Evolutionary conservation across 2,888 invertebrate species (phyloP).

Genomic region (Dascillus cervinus): DNA sequence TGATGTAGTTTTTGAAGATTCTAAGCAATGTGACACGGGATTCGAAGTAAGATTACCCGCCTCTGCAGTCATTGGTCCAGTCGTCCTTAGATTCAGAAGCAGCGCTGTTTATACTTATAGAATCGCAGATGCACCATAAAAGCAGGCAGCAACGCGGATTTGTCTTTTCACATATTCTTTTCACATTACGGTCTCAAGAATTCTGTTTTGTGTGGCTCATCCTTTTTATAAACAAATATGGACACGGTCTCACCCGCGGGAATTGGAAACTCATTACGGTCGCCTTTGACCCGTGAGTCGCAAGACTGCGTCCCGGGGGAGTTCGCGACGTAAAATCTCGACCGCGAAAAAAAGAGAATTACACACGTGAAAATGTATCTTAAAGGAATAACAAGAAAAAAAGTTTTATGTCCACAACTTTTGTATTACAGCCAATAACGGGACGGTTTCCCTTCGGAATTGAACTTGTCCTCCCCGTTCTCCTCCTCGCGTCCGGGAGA

Average conservation of each 20-base stretch:
- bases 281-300: slow-evolving; percentile 40
- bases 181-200: slow-evolving; percentile 25
- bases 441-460: too few relatives aligned
- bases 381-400: slow-evolving; percentile 3
- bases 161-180: slow-evolving; percentile 34
- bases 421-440: slow-evolving; percentile 16
- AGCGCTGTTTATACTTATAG: slow-evolving; percentile 33
- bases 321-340: too few relatives aligned
- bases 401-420: slow-evolving; percentile 18
- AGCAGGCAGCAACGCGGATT: slow-evolving; percentile 37
- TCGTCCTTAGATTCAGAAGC: slow-evolving; percentile 32
- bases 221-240: too few relatives aligned
- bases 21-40: slow-evolving; percentile 20
- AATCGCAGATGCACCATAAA: slow-evolving; percentile 39
- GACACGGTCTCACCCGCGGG: slow-evolving; percentile 33
- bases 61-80: slow-evolving; percentile 36
- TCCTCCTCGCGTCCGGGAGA: slow-evolving; percentile 12
- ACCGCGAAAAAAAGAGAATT: too few relatives aligned
- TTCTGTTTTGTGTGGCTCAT: too few relatives aligned
- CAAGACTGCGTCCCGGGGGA: slow-evolving; percentile 32
- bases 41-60: slow-evolving; percentile 27
- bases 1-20: slow-evolving; percentile 18
- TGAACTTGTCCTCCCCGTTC: too few relatives aligned
- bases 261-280: slow-evolving; percentile 43
- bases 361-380: neutral